Base-by-base conservation (phyloP, 2,888 invertebrate genomes). In the Cheilosia soror region DNA sequence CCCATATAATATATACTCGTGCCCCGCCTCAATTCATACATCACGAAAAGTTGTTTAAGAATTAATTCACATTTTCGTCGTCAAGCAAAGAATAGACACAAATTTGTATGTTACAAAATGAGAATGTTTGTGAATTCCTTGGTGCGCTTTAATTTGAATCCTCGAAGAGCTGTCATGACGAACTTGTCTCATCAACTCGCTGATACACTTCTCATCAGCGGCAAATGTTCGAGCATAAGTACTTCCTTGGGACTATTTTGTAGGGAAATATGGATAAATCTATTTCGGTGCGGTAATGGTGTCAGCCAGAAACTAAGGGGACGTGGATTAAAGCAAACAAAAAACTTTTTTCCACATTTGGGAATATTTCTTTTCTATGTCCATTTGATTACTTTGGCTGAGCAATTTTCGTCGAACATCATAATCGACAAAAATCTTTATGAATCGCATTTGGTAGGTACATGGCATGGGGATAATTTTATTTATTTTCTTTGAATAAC, bases 211-310 rank as follows among this genome's bases (percentile, higher is more conserved):
- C 66, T 77, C 76, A 82, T 71, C 81, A 65, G 63, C 6, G 20
- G 20, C 44, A 33, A 55, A 66, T 33, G 27, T 62, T 15, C 29
- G 13, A 11, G 27, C 29, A 51, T 66, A 78, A 78, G 62, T 73
- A 53, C 78, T 63, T 78, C 66, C 83, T 9, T 49, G 83, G 78
- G 83, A 68, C 68, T 57, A 63, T 83, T 83, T 78, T 42, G 42
- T 77, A 78, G 68, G 68, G 57, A 83, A 78, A 69, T 73, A 49
- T 57, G 60, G 42, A 63, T 63, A 47, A 75, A 58, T 58, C 49
- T 75, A 65, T 37, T 37, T 33, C 4, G 37, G 27, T 4, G 51
- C 5, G 15, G 47, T 15, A 15, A 47, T 47, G 42, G 33, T 31
- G 29, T 53, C 53, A 5, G 11, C 2, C 11, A 29, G 42, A 20